These are phyloP conservation scores for Gymnogyps californianus DNA, from an alignment of 2,113 vertebrate species.

Conservation along the genomic window DNA sequence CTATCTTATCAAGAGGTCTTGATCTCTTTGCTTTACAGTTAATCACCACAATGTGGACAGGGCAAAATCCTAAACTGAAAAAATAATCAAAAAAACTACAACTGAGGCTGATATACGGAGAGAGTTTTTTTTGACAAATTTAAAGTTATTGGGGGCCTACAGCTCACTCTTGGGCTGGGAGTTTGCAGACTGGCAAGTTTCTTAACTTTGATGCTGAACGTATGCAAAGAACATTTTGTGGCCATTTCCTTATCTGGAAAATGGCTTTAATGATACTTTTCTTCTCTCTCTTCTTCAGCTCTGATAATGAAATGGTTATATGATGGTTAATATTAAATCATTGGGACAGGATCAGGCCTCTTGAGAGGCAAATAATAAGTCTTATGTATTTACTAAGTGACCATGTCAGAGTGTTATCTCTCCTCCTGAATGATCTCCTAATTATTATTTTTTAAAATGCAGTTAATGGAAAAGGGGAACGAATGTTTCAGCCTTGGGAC, in stretches of 20 bases:
- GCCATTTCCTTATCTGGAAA: neutral
- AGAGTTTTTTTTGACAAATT: neutral
- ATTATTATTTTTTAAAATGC: neutral
- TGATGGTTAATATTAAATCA: neutral
- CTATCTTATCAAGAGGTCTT: neutral
- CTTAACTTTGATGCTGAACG: neutral
- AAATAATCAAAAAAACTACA: neutral
- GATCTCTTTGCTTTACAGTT: neutral
- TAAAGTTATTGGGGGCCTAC: neutral
- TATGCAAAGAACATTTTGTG: neutral
- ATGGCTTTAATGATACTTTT: neutral
- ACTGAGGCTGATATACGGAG: neutral
- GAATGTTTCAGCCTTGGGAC: neutral
- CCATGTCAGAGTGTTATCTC: neutral
- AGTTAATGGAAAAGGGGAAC: neutral
- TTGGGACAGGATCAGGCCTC: neutral
- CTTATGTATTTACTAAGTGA: neutral
- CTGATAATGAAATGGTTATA: neutral
- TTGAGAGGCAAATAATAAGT: neutral
- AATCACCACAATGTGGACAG: neutral
- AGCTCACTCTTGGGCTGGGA: neutral
- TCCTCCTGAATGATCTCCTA: neutral
- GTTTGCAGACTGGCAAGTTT: neutral
- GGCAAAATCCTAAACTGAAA: neutral
- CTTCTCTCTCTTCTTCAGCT: neutral